A percentile compares a stretch with the other conserved stretches of the same genome.
These are phyloP conservation scores for Microchrysa polita DNA, from an alignment of 2,888 invertebrate genomes.

Conservation along the genomic window DNA sequence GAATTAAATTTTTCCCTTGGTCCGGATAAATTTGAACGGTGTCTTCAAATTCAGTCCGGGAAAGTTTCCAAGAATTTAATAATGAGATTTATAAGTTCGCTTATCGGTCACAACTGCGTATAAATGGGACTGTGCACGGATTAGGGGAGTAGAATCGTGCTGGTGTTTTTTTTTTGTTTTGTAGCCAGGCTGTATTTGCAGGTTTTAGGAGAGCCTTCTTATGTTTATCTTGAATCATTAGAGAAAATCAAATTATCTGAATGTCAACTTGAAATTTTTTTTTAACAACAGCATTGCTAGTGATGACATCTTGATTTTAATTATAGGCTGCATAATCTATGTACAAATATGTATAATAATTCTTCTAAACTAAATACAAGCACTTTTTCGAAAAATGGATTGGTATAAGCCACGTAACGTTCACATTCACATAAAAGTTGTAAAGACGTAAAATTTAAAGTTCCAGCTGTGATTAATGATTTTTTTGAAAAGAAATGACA, in stretches of 20 bases:
- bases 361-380: no score
- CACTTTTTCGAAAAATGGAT: no score
- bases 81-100: neutral
- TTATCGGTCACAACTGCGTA: neutral
- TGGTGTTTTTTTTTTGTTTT: neutral
- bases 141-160: neutral
- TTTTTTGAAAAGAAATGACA: no score
- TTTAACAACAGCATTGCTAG: no score
- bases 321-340: no score
- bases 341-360: no score
- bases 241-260: conserved; percentile 24
- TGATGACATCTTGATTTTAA: conserved; percentile 10
- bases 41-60: neutral
- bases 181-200: neutral
- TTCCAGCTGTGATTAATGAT: no score
- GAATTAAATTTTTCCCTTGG: neutral
- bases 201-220: neutral
- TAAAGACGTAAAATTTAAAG: no score
- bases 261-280: neutral
- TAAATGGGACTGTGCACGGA: no score
- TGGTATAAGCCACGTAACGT: no score
- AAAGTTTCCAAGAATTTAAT: neutral
- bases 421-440: no score
- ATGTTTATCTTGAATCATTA: neutral
- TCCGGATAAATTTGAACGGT: no score